Base-by-base conservation (phyloP, 2,113 vertebrate genomes). In the Phylloscopus trochiloides region DNA sequence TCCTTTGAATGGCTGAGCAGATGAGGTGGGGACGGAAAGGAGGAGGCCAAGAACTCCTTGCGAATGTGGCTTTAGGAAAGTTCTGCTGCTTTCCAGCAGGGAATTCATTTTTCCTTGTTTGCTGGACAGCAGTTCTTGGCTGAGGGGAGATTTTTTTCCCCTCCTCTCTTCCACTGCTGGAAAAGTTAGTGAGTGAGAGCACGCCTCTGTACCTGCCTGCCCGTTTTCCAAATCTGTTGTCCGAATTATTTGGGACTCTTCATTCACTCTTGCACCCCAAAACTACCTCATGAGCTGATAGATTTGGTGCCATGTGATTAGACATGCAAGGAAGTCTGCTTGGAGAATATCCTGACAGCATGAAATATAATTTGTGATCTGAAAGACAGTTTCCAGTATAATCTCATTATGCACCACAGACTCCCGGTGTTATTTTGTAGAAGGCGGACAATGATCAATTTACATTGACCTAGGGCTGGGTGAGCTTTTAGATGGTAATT, bases 391-490 rank as follows among this genome's bases (percentile, higher is more conserved):
- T 98, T 98, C 97, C 97, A 98, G 98, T 98, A 98, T 98, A 98
- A 98, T 98, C 98, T 98, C 97, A 98, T 98, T 98, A 98, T 98
- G 98, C 98, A 97, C 98, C 98, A 97, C 98, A 98, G 98, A 98
- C 98, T 98, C 98, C 98, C 96, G 97, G 98, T 98, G 98, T 98
- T 98, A 98, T 98, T 98, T 98, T 98, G 98, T 98, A 97, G 98
- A 98, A 98, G 98, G 98, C 97, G 98, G 98, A 98, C 98, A 98
- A 98, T 98, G 98, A 98, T 98, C 98, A 98, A 98, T 98, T 98
- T 98, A 98, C 98, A 98, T 98, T 98, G 98, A 98, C 98, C 98
- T 98, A 97, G 98, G 98, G 98, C 98, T 98, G 98, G 98, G 97
- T 94, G 92, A 98, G 98, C 98, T 98, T 98, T 98, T 98, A 98